A percentile compares a stretch with the other conserved stretches of the same genome.
Evolutionary conservation across 2,113 vertebrate species (phyloP).

Genomic region (Beaufortia kweichowensis): DNA sequence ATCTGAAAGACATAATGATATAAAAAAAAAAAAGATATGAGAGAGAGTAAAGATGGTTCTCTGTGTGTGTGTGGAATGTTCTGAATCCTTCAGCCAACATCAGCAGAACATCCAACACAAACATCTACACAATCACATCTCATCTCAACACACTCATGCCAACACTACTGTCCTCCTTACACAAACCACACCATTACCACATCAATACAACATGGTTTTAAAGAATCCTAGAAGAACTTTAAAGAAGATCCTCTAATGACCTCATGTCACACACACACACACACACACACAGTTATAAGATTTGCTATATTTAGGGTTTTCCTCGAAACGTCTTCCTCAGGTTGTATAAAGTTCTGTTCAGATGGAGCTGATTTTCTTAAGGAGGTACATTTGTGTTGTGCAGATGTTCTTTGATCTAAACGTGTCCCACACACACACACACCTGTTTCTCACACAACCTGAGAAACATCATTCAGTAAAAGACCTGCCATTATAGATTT

Average conservation of each 20-base stretch:
- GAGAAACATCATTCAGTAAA: too few species aligned
- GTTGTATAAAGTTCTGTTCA: not conserved
- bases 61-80: conserved; percentile 11
- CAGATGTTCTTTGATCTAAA: too few species aligned
- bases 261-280: too few species aligned
- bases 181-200: not conserved
- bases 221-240: too few species aligned
- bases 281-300: not conserved
- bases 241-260: too few species aligned
- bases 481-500: too few species aligned
- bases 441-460: too few species aligned
- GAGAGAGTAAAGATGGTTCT: not conserved
- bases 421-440: too few species aligned
- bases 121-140: conserved; percentile 10
- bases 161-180: not conserved
- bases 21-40: not conserved
- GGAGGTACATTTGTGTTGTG: too few species aligned
- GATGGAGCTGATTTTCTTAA: too few species aligned
- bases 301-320: not conserved
- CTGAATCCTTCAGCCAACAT: not conserved
- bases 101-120: conserved; percentile 19
- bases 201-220: conserved; percentile 14
- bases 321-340: too few species aligned
- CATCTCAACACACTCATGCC: not conserved
- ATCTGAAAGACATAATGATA: not conserved